Evolutionary conservation across 2,113 vertebrate genomes (phyloP).

Genomic region (Melanostigma gelatinosum): DNA sequence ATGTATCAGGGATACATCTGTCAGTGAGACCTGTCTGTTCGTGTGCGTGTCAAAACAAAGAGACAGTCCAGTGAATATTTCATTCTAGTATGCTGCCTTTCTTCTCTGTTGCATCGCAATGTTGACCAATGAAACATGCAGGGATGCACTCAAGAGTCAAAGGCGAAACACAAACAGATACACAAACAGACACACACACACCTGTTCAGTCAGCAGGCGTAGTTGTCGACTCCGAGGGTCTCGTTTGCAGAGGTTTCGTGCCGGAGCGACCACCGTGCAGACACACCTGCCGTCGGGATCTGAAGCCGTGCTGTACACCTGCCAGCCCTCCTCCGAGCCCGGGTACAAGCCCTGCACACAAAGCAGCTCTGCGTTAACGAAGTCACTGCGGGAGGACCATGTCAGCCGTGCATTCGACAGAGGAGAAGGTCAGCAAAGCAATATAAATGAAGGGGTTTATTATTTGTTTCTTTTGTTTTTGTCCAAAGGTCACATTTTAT

Average conservation of each 20-base stretch:
- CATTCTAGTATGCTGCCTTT: constrained; percentile 52
- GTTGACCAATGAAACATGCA: constrained; percentile 55
- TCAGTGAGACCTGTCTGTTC: constrained; percentile 46
- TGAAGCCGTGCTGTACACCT: constrained; percentile 95
- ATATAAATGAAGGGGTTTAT: neutral
- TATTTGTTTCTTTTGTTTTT: neutral
- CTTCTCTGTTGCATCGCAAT: constrained; percentile 45
- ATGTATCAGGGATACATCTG: constrained; percentile 56
- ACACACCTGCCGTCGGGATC: constrained; percentile 95
- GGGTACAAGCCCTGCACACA: constrained; percentile 79
- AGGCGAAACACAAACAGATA: constrained; percentile 58
- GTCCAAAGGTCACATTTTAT: neutral
- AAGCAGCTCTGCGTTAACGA: constrained; percentile 28
- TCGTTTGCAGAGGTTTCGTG: constrained; percentile 91
- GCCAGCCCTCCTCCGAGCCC: constrained; percentile 94
- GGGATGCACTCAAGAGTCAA: constrained; percentile 6
- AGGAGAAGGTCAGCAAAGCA: constrained; percentile 5
- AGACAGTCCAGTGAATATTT: constrained; percentile 72
- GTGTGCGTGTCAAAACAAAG: constrained; percentile 69
- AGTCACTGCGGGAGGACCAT: constrained; percentile 3
- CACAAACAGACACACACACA: constrained; percentile 64
- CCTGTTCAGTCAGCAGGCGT: constrained; percentile 92
- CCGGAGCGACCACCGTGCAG: constrained; percentile 95
- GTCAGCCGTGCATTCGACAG: neutral
- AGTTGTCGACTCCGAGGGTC: constrained; percentile 94